Conservation (phyloP, 1,140 invertebrate species). For the Drosophila nannoptera region DNA sequence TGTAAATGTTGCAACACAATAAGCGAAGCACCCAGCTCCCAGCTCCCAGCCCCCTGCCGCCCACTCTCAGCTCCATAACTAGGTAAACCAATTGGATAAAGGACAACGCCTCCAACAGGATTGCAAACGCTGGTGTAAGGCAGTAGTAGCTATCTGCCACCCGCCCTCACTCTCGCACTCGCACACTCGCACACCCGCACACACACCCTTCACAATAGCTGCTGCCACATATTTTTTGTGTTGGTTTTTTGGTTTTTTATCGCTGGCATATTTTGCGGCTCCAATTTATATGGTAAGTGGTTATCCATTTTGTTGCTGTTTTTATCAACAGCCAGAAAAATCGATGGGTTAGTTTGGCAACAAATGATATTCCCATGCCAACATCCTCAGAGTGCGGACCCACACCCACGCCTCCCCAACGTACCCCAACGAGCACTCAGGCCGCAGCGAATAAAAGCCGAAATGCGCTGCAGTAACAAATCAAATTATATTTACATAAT, state of each 20-base stretch:
- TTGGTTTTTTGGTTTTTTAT: slow-evolving; percentile 38
- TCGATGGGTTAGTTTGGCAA: slow-evolving; percentile 52
- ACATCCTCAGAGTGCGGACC: slow-evolving; percentile 4
- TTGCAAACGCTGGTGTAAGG: too few species aligned
- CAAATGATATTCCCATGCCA: slow-evolving; percentile 56
- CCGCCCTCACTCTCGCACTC: too few species aligned
- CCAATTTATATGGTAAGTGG: slow-evolving; percentile 74
- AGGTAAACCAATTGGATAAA: slow-evolving; percentile 40
- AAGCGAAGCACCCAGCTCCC: neutral
- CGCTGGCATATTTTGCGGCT: slow-evolving; percentile 69
- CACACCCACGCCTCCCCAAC: neutral
- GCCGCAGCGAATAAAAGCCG: slow-evolving; percentile 30
- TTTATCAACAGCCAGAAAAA: slow-evolving; percentile 53
- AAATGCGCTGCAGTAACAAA: slow-evolving; percentile 63
- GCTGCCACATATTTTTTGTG: slow-evolving; percentile 1
- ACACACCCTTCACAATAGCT: neutral
- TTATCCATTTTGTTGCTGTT: slow-evolving; percentile 43
- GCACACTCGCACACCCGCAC: neutral
- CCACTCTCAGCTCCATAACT: slow-evolving; percentile 18
- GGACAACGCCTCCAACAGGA: slow-evolving; percentile 19
- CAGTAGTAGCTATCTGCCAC: too few species aligned
- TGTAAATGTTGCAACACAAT: slow-evolving; percentile 34
- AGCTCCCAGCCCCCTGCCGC: too few species aligned
- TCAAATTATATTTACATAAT: slow-evolving; percentile 75
- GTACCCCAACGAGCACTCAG: too few species aligned